Conservation (phyloP, 1,140 invertebrate genomes). For the Drosophila setifemur region DNA sequence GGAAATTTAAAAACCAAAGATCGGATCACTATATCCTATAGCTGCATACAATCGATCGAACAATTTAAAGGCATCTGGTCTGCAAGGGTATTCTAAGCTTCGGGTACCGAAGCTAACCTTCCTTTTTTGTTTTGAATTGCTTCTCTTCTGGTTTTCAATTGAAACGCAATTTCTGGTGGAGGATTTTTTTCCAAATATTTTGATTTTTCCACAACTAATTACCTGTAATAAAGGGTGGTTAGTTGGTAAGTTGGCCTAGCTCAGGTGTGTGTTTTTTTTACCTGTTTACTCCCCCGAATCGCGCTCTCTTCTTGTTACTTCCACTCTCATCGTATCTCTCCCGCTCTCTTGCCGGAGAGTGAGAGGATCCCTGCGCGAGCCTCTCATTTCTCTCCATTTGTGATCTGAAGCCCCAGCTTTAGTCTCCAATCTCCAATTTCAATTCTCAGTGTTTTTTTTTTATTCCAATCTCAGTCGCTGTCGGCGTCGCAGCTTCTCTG, state of each 20-base stretch:
- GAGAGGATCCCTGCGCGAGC: conserved; percentile 1
- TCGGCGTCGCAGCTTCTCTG: conserved; percentile 36
- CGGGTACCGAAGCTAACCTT: too few species aligned
- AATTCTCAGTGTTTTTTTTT: too few species aligned
- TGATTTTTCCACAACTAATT: neutral
- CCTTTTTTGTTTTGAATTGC: too few species aligned
- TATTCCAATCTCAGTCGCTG: conserved; percentile 28
- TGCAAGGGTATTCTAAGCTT: too few species aligned
- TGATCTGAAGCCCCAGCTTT: neutral
- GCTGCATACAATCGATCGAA: too few species aligned
- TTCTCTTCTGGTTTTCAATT: too few species aligned
- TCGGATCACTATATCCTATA: too few species aligned
- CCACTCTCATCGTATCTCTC: neutral
- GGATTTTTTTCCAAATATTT: too few species aligned
- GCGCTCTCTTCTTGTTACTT: neutral
- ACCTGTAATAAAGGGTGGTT: too few species aligned
- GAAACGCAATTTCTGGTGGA: too few species aligned
- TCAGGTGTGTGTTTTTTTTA: conserved; percentile 38
- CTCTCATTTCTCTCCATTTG: neutral
- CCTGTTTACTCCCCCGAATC: conserved; percentile 25
- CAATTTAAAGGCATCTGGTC: too few species aligned
- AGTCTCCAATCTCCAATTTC: neutral
- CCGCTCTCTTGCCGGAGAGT: neutral
- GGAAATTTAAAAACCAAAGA: too few species aligned
- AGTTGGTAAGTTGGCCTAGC: neutral